Percentiles rank a stretch among this genome's conserved stretches.
Conservation (phyloP, 1,140 invertebrate species). For the Trialeurodes vaporariorum region DNA sequence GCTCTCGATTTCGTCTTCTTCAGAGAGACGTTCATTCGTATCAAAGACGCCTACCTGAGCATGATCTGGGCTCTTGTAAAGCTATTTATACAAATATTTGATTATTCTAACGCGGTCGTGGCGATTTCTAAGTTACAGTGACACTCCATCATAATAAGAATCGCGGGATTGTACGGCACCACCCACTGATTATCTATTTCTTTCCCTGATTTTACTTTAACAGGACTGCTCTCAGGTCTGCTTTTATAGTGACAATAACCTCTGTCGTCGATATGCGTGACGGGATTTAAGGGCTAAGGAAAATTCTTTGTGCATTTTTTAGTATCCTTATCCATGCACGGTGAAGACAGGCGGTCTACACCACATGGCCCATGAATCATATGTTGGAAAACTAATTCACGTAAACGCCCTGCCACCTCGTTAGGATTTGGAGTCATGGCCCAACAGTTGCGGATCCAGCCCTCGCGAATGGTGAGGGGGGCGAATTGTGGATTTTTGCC, state of each 20-base stretch:
- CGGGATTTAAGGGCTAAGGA: background rate
- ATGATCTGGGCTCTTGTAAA: conserved; percentile 31
- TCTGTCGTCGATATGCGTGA: background rate
- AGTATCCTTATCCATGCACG: background rate
- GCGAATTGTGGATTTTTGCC: too few species aligned
- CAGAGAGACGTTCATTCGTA: background rate
- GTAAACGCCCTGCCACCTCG: background rate
- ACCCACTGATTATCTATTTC: background rate
- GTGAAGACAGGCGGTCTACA: background rate
- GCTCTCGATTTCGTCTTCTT: conserved; percentile 9
- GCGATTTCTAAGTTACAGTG: background rate
- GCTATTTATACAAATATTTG: conserved; percentile 36
- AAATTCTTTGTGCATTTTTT: background rate
- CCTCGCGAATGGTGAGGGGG: too few species aligned
- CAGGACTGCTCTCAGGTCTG: background rate
- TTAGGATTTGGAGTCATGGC: too few species aligned
- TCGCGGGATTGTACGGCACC: background rate
- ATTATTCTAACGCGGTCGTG: conserved; percentile 10
- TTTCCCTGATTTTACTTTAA: background rate
- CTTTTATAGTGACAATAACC: background rate
- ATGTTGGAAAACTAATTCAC: background rate
- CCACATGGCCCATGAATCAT: conserved; percentile 9
- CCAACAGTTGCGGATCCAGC: too few species aligned
- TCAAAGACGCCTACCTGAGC: background rate
- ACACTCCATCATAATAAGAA: background rate